Percentiles rank a stretch among this genome's conserved stretches.
These are phyloP conservation scores for Carposina sasakii DNA, from an alignment of 1,140 invertebrate genomes.

Conservation along the genomic window DNA sequence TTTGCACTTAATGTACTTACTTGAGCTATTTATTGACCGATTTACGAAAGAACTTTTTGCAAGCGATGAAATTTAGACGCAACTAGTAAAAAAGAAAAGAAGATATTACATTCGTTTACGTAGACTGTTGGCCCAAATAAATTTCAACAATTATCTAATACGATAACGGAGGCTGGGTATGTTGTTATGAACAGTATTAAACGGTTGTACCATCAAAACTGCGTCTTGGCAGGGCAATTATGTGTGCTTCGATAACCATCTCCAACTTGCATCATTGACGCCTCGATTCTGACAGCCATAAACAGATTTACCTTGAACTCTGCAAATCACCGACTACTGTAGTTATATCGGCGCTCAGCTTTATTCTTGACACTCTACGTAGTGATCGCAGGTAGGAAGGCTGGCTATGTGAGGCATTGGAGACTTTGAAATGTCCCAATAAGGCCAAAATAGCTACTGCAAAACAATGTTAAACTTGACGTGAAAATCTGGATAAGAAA, in stretches of 20 bases:
- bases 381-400: conserved; percentile 80
- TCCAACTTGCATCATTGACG: conserved; percentile 41
- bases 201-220: conserved; percentile 61
- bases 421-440: background rate
- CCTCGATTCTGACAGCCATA: background rate
- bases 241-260: conserved; percentile 78
- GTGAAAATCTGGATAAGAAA: too few relatives aligned
- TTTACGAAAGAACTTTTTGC: conserved; percentile 5
- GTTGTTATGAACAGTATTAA: too few relatives aligned
- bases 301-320: conserved; percentile 18
- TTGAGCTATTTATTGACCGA: conserved; percentile 15
- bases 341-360: conserved; percentile 25
- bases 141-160: background rate
- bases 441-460: background rate
- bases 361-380: conserved; percentile 56
- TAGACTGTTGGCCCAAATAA: conserved; percentile 4
- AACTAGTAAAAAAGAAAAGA: conserved; percentile 10
- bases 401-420: conserved; percentile 73
- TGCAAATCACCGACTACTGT: conserved; percentile 21
- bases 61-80: background rate
- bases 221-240: conserved; percentile 77
- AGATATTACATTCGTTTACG: conserved; percentile 14
- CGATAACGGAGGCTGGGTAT: background rate
- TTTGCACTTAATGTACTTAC: conserved; percentile 7
- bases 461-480: too few relatives aligned